Conservation (phyloP, 2,113 vertebrate species). For the Phycodurus eques region DNA sequence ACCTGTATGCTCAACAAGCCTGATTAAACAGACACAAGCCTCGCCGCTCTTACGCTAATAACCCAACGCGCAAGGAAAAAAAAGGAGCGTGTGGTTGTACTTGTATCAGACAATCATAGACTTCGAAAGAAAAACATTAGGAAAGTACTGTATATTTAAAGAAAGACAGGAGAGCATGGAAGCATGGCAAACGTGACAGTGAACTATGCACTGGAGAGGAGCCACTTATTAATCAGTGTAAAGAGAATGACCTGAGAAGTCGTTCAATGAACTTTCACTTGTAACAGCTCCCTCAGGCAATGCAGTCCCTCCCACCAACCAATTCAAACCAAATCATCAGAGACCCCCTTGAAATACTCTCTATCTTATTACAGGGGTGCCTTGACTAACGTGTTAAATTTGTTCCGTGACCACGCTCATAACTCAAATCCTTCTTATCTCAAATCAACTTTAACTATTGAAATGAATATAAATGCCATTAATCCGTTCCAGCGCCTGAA, state of each 20-base stretch:
- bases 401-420: neutral
- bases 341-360: neutral
- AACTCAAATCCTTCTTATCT: neutral
- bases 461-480: neutral
- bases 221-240: conserved; percentile 66
- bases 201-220: conserved; percentile 62
- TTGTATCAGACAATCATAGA: conserved; percentile 58
- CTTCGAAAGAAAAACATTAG: conserved; percentile 52
- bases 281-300: conserved; percentile 11
- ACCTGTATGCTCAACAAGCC: conserved; percentile 66
- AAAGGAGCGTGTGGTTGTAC: conserved; percentile 6
- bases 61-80: conserved; percentile 42
- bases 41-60: conserved; percentile 65
- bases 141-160: conserved; percentile 51
- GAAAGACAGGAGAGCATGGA: conserved; percentile 35
- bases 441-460: neutral
- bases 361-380: neutral
- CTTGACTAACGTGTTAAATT: neutral
- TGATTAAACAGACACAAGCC: conserved; percentile 70
- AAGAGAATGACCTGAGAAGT: conserved; percentile 45
- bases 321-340: conserved; percentile 20
- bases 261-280: conserved; percentile 53
- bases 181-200: conserved; percentile 46
- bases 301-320: neutral
- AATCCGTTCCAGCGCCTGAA: neutral